Base-by-base conservation (phyloP, 2,113 vertebrate species). In the Embiotoca jacksoni region DNA sequence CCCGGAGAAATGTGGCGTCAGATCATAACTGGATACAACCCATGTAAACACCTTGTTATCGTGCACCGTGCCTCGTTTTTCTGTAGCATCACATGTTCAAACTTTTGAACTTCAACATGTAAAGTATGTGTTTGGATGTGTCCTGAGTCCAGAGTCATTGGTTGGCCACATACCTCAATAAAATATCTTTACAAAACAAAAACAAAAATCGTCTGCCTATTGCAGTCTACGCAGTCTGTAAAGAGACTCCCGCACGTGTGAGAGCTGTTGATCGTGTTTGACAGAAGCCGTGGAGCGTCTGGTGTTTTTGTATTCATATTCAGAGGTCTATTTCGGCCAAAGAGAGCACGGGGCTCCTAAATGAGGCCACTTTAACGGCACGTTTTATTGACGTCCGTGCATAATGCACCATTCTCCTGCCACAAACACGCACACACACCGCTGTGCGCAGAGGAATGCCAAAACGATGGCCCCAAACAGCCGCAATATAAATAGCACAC, bases 161-260 rank as follows among this genome's bases (percentile, higher is more conserved):
- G 31, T 69, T 72, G 72, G 73, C 68, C 72, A 5, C 65, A 72
- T 82, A 81, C 75, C 85, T 91, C 75, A 93, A 89, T 92, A 89
- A 92, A 93, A 72, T 7, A 67, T 75, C 70, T 91, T 84, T 86
- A 63, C 75, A 66, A 80, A 87, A 65, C 35, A 8, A 23, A 23
- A 23, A 23, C 23, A 23, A 23, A 23, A 23, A 23, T 23, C 33
- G 4, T 32, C 16, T 61, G 63, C 4, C 16, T 11, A 3, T 44
- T 11, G 37, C 13, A 0, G 10, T 44, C 9, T 9, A 44, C 3
- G 41, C 41, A 44, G 41, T 23, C 23, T 23, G 23, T 23, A 23
- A 23, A 23, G 23, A 23, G 23, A 23, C 23, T 23, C 23, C 23
- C 23, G 23, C 23, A 23, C 23, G 23, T 46, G 44, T 46, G 44